A percentile compares a stretch with the other conserved stretches of the same genome.
phyloP scores from a whole-genome alignment of 2,888 invertebrate genomes.

The Linhomoeus sp. region DNA sequence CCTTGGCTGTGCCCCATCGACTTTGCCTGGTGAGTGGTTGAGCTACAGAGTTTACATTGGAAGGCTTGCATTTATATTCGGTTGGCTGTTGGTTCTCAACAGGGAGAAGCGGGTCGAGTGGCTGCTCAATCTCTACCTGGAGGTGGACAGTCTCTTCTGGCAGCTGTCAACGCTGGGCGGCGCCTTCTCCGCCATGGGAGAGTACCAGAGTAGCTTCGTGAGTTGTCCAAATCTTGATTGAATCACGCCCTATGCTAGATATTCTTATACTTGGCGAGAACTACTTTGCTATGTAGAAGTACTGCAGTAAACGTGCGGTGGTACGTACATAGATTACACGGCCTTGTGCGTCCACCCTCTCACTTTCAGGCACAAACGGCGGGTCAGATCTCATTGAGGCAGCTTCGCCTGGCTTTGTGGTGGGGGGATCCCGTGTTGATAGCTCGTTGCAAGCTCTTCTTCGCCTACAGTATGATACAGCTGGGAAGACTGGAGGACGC shows the following conservation, averaged over 20 bases:
- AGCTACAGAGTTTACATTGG: no score
- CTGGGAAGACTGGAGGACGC: constrained; percentile 39
- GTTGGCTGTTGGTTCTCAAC: no score
- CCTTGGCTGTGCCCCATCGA: no score
- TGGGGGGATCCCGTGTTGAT: constrained; percentile 58
- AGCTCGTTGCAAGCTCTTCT: constrained; percentile 61
- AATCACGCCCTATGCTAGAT: not conserved
- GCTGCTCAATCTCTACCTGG: no score
- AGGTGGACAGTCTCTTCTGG: constrained; percentile 63
- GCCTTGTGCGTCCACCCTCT: no score
- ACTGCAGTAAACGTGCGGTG: no score
- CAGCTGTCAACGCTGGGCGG: constrained; percentile 92
- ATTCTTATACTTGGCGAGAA: no score
- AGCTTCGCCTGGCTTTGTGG: constrained; percentile 54
- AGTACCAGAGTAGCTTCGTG: constrained; percentile 38
- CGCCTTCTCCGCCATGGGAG: constrained; percentile 82
- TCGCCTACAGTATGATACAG: constrained; percentile 67
- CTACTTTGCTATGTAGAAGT: no score
- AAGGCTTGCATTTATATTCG: no score
- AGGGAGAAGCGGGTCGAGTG: constrained; percentile 1
- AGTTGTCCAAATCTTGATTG: not conserved
- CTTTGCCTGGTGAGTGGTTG: no score
- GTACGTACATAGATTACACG: no score
- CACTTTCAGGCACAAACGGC: constrained; percentile 60
- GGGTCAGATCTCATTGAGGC: constrained; percentile 61